Conservation (phyloP, 2,113 vertebrate genomes). For the Sapayoa aenigma region DNA sequence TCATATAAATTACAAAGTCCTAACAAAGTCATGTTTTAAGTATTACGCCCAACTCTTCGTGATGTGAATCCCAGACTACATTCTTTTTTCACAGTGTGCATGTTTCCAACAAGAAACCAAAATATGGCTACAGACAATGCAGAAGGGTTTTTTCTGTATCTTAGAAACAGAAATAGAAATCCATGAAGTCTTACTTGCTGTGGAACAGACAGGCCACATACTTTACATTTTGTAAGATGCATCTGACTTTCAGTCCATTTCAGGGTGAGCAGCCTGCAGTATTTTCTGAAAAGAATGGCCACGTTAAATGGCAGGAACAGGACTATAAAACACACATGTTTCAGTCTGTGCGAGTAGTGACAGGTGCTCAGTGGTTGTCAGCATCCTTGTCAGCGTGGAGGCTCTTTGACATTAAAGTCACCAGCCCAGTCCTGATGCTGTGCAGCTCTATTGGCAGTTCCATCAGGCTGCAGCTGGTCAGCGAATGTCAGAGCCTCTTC, state of each 20-base stretch:
- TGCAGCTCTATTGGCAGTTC: conserved; percentile 77
- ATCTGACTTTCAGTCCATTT: neutral
- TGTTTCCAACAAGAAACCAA: neutral
- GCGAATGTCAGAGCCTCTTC: conserved; percentile 70
- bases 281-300: neutral
- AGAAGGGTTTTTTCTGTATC: neutral
- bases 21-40: neutral
- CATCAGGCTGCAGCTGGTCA: conserved; percentile 68
- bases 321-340: conserved; percentile 56
- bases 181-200: neutral
- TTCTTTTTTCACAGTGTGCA: neutral
- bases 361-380: conserved; percentile 74
- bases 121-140: neutral
- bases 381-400: conserved; percentile 70
- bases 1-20: neutral
- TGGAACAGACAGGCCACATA: neutral
- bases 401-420: conserved; percentile 76
- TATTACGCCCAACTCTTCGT: neutral
- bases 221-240: neutral
- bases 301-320: conserved; percentile 53
- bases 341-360: conserved; percentile 60
- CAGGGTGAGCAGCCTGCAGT: neutral
- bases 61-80: neutral
- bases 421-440: conserved; percentile 51
- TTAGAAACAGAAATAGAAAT: neutral